Percentiles rank a stretch among this genome's conserved stretches.
phyloP scores from a whole-genome alignment of 2,113 vertebrate species.

The Chinchilla lanigera region DNA sequence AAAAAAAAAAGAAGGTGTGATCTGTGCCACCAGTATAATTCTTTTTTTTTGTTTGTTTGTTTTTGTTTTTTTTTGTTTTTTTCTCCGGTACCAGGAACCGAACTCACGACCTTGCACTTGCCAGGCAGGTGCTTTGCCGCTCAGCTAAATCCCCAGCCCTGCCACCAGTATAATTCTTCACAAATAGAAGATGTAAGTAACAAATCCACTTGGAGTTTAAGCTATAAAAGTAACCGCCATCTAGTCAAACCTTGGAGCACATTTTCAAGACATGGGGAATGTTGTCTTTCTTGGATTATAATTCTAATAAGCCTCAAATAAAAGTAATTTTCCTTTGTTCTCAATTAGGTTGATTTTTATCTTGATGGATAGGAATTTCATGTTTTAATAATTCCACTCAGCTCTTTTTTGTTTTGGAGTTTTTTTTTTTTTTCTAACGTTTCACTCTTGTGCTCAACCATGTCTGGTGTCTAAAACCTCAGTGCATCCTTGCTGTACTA shows the following conservation, averaged over 20 bases:
- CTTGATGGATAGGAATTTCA: neutral
- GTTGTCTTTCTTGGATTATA: no score
- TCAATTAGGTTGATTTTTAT: neutral
- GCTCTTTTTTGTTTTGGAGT: neutral
- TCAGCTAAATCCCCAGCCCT: no score
- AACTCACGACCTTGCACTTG: no score
- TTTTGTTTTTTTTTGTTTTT: no score
- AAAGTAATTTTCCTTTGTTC: neutral
- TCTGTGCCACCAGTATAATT: no score
- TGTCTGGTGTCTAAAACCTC: neutral
- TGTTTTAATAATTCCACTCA: neutral
- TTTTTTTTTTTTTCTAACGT: neutral
- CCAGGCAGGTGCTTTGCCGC: no score
- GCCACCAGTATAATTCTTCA: neutral
- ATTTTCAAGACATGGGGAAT: neutral
- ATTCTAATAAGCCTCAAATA: neutral
- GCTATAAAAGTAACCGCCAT: neutral
- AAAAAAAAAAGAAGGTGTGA: no score
- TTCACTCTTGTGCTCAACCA: neutral
- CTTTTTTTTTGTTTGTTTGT: no score
- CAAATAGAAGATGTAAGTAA: neutral
- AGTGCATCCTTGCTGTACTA: neutral
- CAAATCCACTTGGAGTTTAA: neutral
- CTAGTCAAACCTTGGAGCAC: neutral
- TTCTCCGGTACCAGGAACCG: no score